These are phyloP conservation scores for Chiroxiphia lanceolata DNA, from an alignment of 2,797 vertebrate species.

Conservation along the genomic window DNA sequence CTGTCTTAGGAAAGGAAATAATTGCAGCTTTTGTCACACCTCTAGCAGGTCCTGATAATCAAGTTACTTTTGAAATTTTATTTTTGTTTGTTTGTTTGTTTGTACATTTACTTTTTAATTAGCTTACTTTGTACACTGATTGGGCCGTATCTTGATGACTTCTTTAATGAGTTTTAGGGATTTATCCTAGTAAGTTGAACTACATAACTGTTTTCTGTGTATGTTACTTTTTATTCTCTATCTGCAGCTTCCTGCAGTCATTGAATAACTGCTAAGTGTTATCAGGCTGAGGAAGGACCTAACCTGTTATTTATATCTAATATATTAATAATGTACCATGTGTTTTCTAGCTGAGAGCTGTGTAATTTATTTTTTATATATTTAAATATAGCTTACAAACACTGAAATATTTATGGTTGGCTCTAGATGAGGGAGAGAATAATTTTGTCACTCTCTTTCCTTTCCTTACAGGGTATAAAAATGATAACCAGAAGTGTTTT, in stretches of 20 bases:
- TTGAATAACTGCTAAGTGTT: not conserved
- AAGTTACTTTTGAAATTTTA: not conserved
- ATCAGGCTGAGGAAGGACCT: not conserved
- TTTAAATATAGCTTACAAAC: slow-evolving; percentile 28
- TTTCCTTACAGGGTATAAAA: slow-evolving; percentile 31
- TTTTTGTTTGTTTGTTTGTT: not conserved
- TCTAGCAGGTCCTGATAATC: not conserved
- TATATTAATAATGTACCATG: not conserved
- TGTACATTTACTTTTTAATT: not conserved
- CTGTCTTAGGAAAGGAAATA: not conserved
- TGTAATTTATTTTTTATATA: not conserved
- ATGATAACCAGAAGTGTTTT: not conserved
- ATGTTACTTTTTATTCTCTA: not conserved
- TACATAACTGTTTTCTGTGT: not conserved
- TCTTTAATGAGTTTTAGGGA: not conserved
- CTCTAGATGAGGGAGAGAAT: not conserved
- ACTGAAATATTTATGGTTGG: slow-evolving; percentile 17
- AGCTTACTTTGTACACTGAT: not conserved
- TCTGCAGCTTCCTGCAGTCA: not conserved
- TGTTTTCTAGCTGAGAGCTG: not conserved
- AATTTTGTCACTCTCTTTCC: not conserved
- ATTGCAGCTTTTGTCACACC: not conserved
- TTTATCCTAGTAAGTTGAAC: not conserved
- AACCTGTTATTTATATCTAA: not conserved
- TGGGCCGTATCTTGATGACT: not conserved